Base-by-base conservation (phyloP, 2,888 invertebrate genomes). In the Rhagium mordax region DNA sequence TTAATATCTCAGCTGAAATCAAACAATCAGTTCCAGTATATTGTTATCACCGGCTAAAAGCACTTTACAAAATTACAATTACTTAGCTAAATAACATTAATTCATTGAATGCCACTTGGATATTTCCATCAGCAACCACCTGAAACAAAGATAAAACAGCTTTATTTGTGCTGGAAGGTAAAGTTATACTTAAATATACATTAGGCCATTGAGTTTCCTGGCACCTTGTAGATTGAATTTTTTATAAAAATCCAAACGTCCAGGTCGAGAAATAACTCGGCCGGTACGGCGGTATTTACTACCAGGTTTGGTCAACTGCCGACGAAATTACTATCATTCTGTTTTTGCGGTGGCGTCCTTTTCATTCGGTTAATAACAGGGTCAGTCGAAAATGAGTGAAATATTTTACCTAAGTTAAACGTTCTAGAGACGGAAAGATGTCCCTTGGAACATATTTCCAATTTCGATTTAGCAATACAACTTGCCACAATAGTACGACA, bases 301-400 rank as follows among this genome's bases (percentile, higher is more conserved):
- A 66, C 29, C 66, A 15, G 69, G 49, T 51, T 60, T 78, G 81
- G 76, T 59, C 80, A 74, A 77, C 79, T 81, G 70, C 70, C 77
- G 81, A 78, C 78, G 78, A 82, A 83, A 85, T 86, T 83, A 85
- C 85, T 85, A 85, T 85, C 84, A 85, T 85, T 85, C 74, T 72
- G 80, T 82, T 82, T 82, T 78, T 83, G 83, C 84, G 84, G 81
- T 81, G 70, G 81, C 81, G 82, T 82, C 83, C 84, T 85, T 86
- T 85, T 86, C 84, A 86, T 86, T 86, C 84, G 75, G 68, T 69
- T 86, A 86, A 86, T 86, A 82, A 86, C 73, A 67, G 75, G 66
- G 67, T 65, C 47, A 21, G 51, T 16, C n/a, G 29, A 48, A 64
- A 41, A 47, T 55, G 64, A 41, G 24, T 2, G 16, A 65, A 65